Evolutionary conservation across 37 sponge, comb jelly and placozoan genomes (phyloP), one percentile per base, ranked within the genome.

Genomic region (Lycopodina hypogea): DNA sequence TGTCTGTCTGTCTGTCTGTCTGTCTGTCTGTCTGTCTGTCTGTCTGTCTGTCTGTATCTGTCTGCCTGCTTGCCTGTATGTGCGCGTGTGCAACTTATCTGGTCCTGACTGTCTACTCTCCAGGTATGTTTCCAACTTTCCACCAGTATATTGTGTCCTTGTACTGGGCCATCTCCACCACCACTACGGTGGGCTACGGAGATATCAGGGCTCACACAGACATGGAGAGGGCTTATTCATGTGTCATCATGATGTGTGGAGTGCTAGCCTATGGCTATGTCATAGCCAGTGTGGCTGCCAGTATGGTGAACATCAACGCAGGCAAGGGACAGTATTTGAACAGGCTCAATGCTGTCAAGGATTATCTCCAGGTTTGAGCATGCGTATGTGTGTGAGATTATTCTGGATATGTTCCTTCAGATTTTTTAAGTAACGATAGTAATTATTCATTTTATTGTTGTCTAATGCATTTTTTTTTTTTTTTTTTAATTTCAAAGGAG

Each of bases 211-310:
- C 94, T 45, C 78, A 86, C 78, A 83, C 60, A 68, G 71, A 69
- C 62, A 30, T 61, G 18, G 94, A 93, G 81, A 79, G 93, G 23
- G 28, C 74, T 0, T 89, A 81, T 79, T 79, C 89, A n/a, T 19
- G 70, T 24, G 28, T 79, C 17, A 65, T 83, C 23, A 82, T 88
- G 86, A 68, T 85, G 0, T 36, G 78, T 51, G 89, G 89, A 1
- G 86, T 93, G 66, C 57, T 93, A 17, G 64, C 74, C 29, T 93
- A 93, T 85, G 89, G 93, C 22, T 88, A 85, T 74, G 81, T 93
- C 74, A 82, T 93, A 68, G 93, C 89, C 59, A 82, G 81, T 79
- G 80, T 93, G n/a, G 89, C 93, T 78, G 93, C 93, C 40, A 80
- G 83, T 34, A 65, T 93, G 83, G 80, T 86, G 18, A 93, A 93